These are phyloP conservation scores for Smittia sp. DNA, from an alignment of 2,888 invertebrate genomes.

Conservation along the genomic window DNA sequence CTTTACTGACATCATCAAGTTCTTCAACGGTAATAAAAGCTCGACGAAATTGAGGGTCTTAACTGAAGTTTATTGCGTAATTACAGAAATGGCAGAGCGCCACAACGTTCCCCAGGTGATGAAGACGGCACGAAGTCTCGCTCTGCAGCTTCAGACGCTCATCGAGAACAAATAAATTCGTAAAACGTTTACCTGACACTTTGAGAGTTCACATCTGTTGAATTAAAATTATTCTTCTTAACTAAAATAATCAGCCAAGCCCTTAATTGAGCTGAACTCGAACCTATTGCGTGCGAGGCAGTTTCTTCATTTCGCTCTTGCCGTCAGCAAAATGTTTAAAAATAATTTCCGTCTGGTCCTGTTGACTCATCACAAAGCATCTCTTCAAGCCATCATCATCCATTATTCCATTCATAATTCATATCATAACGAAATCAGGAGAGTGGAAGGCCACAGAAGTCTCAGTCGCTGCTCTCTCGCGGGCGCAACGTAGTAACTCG, in stretches of 20 bases:
- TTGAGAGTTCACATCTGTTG: neutral
- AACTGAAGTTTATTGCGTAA: conserved; percentile 33
- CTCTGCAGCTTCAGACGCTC: conserved; percentile 83
- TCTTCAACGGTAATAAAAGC: conserved; percentile 96
- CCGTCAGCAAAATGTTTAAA: neutral
- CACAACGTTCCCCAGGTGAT: conserved; percentile 84
- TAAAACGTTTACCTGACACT: conserved; percentile 14
- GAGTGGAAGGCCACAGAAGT: conserved; percentile 1
- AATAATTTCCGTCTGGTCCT: neutral
- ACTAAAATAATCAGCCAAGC: too few species aligned
- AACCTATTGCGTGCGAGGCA: neutral
- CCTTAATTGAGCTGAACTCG: neutral
- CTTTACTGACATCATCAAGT: conserved; percentile 96
- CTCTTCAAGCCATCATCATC: neutral
- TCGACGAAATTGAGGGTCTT: conserved; percentile 44
- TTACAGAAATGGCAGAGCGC: conserved; percentile 93
- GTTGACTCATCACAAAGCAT: neutral
- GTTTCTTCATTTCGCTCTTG: neutral
- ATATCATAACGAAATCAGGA: conserved; percentile 21
- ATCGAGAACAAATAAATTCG: conserved; percentile 80
- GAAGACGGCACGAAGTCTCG: conserved; percentile 79
- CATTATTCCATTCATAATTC: conserved; percentile 1
- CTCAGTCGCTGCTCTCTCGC: neutral
- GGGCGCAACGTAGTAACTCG: neutral
- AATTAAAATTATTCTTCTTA: neutral